Evolutionary conservation across 2,797 vertebrate genomes (phyloP), one percentile per base, ranked within the genome.

Genomic region (Schizopygopsis pylzovi): DNA sequence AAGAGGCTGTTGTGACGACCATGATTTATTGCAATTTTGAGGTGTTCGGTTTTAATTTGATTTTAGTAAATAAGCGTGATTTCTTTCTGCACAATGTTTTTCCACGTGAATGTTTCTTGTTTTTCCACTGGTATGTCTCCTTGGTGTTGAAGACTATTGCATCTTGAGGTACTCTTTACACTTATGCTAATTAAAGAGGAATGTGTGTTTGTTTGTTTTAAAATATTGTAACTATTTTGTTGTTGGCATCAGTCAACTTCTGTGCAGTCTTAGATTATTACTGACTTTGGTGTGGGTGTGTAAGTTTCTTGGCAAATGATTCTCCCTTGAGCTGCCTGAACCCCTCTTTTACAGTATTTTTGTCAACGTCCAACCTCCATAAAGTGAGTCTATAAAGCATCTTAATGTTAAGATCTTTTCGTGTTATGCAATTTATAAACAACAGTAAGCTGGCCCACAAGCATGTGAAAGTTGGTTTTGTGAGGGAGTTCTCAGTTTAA

Each of bases 401-500:
- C 20, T 54, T 37, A 52, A 65, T 63, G 25, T 80, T 79, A 10
- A 67, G 61, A 61, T 49, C 47, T 43, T 63, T 68, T 63, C 20
- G 12, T 71, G 54, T 75, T 75, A 33, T 84, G 11, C 20, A 28
- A 18, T 47, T 72, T 72, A 79, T 80, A 47, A 80, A 72, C 76
- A 71, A 61, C 49, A 37, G 8, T 47, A 47, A 71, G 41, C 41
- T 67, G 73, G 4, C 28, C 56, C 37, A 13, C 15, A 73, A 68
- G 45, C 77, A 20, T 65, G 37, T 11, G 15, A 81, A 45, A 37
- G 61, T n/a, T 71, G 20, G 56, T 54, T 86, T 56, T 68, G 63
- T 68, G 18, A 47, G 61, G 6, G n/a, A 28, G 68, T 33, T 73
- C 41, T 49, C n/a, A 25, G 56, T 56, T 54, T 33, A 76, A 86